Evolutionary conservation across 2,888 invertebrate genomes (phyloP).

Genomic region (Platypus cylindrus): DNA sequence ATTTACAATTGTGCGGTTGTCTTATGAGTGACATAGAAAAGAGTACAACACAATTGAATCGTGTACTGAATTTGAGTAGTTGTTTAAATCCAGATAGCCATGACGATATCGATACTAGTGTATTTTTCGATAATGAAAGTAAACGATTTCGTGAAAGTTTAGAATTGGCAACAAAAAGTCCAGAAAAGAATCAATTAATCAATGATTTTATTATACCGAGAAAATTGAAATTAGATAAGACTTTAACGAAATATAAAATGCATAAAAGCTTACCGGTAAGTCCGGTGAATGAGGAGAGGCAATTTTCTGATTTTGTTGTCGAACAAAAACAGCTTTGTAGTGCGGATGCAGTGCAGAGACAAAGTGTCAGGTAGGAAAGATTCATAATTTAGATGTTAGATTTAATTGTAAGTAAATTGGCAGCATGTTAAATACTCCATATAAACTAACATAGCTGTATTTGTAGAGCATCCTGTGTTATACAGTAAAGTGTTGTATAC

Average conservation of each 20-base stretch:
- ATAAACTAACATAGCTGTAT: too few species aligned
- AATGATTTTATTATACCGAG: slow-evolving; percentile 28
- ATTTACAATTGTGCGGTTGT: slow-evolving; percentile 34
- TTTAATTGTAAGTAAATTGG: too few species aligned
- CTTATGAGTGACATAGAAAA: slow-evolving; percentile 31
- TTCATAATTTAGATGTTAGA: too few species aligned
- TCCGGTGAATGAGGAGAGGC: slow-evolving; percentile 62
- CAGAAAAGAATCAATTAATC: slow-evolving; percentile 24
- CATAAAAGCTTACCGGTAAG: slow-evolving; percentile 70
- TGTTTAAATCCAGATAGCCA: slow-evolving; percentile 10
- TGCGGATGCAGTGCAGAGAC: slow-evolving; percentile 27
- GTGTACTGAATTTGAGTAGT: slow-evolving; percentile 21
- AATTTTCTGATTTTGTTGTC: slow-evolving; percentile 32
- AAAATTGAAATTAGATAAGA: slow-evolving; percentile 31
- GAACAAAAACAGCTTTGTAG: slow-evolving; percentile 16
- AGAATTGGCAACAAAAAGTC: slow-evolving; percentile 20
- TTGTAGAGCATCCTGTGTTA: too few species aligned
- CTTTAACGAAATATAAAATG: slow-evolving; percentile 31
- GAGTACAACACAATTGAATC: slow-evolving; percentile 27
- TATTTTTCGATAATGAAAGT: slow-evolving; percentile 11
- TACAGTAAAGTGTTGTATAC: too few species aligned
- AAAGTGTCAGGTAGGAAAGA: slow-evolving; percentile 32
- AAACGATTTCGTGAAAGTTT: slow-evolving; percentile 12
- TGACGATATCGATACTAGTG: slow-evolving; percentile 4
- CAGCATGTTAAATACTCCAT: too few species aligned